A percentile compares a stretch with the other conserved stretches of the same genome.
These are phyloP conservation scores for Gnatocerus cornutus DNA, from an alignment of 2,888 invertebrate species.

Conservation along the genomic window DNA sequence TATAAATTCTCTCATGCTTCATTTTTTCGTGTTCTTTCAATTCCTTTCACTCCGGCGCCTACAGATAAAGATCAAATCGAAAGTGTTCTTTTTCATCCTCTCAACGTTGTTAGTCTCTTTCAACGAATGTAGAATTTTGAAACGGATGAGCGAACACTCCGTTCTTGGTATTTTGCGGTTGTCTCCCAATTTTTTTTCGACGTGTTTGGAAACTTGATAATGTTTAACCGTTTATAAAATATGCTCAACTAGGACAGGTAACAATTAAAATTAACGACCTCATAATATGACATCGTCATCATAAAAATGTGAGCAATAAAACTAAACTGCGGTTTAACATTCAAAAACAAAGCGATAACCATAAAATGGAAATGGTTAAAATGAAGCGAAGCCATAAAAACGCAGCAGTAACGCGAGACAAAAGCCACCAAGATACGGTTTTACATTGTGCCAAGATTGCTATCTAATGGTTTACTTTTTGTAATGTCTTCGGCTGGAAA, in stretches of 20 bases:
- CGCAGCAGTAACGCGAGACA: constrained; percentile 39
- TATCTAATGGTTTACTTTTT: constrained; percentile 39
- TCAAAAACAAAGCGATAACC: constrained; percentile 45
- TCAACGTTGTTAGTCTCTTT: background rate
- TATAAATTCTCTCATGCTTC: too few species aligned
- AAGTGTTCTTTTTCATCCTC: too few species aligned
- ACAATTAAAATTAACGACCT: constrained; percentile 37
- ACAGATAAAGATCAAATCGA: too few species aligned
- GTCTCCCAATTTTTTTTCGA: constrained; percentile 8
- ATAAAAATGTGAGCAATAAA: constrained; percentile 38
- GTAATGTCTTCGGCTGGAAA: constrained; percentile 23
- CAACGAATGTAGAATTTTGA: background rate
- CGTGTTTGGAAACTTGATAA: constrained; percentile 15
- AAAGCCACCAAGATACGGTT: constrained; percentile 45
- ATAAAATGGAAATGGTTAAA: constrained; percentile 38
- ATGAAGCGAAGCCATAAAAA: constrained; percentile 37
- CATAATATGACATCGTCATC: constrained; percentile 23
- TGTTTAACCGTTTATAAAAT: constrained; percentile 4
- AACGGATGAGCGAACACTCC: background rate
- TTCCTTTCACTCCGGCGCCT: too few species aligned
- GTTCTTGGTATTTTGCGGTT: constrained; percentile 6
- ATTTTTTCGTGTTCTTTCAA: too few species aligned
- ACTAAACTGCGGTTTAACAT: constrained; percentile 38
- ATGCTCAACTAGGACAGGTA: constrained; percentile 13
- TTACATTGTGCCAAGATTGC: constrained; percentile 46